These are phyloP conservation scores for Phymatocera aterrima DNA, from an alignment of 2,888 invertebrate genomes.

Conservation along the genomic window DNA sequence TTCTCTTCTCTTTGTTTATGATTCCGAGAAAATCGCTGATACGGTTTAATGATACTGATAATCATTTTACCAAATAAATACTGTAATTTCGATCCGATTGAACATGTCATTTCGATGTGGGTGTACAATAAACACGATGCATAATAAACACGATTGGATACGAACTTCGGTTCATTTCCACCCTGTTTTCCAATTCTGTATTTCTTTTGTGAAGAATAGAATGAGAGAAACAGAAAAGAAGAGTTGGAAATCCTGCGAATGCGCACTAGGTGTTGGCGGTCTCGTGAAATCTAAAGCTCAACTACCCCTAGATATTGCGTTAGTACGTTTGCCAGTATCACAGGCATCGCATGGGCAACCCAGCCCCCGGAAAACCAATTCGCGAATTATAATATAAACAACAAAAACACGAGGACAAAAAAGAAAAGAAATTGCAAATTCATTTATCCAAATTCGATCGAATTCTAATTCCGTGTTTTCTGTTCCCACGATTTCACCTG, in stretches of 20 bases:
- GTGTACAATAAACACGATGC: not conserved
- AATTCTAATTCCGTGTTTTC: not conserved
- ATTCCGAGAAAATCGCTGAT: no score
- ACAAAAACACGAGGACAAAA: not conserved
- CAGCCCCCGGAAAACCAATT: not conserved
- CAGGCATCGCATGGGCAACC: not conserved
- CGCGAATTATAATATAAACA: not conserved
- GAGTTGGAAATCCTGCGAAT: not conserved
- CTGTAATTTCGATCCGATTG: not conserved
- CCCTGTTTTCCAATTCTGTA: not conserved
- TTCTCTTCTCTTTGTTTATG: no score
- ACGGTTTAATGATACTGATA: no score
- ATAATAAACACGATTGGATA: not conserved
- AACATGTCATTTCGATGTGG: not conserved
- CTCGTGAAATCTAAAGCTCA: conserved; percentile 15
- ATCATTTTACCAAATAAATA: no score
- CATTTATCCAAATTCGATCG: no score
- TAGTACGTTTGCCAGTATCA: conserved; percentile 20
- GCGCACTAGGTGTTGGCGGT: conserved; percentile 31
- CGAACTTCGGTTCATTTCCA: not conserved
- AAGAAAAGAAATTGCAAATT: not conserved
- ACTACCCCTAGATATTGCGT: conserved; percentile 10
- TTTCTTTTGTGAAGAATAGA: not conserved
- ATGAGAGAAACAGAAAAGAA: not conserved
- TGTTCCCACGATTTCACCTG: not conserved